A percentile compares a stretch with the other conserved stretches of the same genome.
Evolutionary conservation across 2,113 vertebrate genomes (phyloP).

Genomic region (Artemisiospiza belli): DNA sequence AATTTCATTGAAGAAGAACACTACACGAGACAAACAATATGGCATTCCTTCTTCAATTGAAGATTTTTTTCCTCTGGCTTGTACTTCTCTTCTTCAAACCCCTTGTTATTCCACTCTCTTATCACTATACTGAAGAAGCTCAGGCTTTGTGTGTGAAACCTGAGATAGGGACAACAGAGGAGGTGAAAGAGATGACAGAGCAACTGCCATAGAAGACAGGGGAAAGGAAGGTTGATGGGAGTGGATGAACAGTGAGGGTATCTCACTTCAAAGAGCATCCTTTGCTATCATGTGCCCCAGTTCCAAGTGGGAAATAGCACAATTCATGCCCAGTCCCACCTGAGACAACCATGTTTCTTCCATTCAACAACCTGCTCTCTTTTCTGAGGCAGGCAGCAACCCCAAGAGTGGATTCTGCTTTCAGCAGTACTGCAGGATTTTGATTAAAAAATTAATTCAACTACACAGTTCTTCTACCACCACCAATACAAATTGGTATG

Average conservation of each 20-base stretch:
- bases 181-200: background rate
- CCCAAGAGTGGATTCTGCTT: background rate
- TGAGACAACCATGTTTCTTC: background rate
- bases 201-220: background rate
- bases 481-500: background rate
- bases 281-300: background rate
- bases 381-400: background rate
- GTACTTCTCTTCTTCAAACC: background rate
- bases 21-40: background rate
- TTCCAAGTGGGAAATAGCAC: background rate
- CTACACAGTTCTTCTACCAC: background rate
- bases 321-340: background rate
- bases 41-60: background rate
- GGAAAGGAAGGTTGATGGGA: background rate
- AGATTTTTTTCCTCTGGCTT: background rate
- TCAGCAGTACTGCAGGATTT: background rate
- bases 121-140: background rate
- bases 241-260: background rate
- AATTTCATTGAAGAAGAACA: constrained; percentile 9
- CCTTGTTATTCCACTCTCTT: background rate
- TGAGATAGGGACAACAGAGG: background rate
- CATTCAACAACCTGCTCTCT: background rate
- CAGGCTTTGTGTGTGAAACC: background rate
- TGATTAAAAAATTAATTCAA: background rate
- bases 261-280: background rate